Percentiles rank a stretch among this genome's conserved stretches.
phyloP scores from a whole-genome alignment of 2,113 vertebrate genomes.

The Perccottus glenii region DNA sequence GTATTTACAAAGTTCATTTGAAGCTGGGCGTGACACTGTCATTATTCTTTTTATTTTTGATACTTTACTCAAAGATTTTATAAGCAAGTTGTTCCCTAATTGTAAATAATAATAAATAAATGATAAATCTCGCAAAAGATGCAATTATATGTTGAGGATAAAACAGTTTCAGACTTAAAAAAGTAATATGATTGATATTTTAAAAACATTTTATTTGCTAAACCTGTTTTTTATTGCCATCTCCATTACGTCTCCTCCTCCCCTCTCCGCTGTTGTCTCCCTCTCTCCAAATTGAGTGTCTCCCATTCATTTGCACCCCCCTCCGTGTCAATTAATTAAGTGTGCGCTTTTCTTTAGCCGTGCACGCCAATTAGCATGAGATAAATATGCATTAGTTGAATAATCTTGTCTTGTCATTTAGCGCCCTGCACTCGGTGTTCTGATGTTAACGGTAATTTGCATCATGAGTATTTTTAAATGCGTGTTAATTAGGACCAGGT shows the following conservation, averaged over 20 bases:
- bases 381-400: slow-evolving; percentile 83
- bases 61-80: too few species aligned
- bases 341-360: slow-evolving; percentile 77
- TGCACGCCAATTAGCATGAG: slow-evolving; percentile 81
- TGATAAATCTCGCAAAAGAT: too few species aligned
- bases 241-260: background rate
- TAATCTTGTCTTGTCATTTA: slow-evolving; percentile 73
- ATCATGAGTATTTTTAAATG: slow-evolving; percentile 77
- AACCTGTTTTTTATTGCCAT: slow-evolving; percentile 19
- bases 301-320: slow-evolving; percentile 69
- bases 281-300: slow-evolving; percentile 73
- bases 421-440: slow-evolving; percentile 43
- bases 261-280: slow-evolving; percentile 39
- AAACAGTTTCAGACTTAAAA: background rate
- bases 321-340: slow-evolving; percentile 83
- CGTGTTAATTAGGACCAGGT: slow-evolving; percentile 76
- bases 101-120: too few species aligned
- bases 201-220: background rate
- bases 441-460: slow-evolving; percentile 75
- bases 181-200: background rate
- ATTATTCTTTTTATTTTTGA: too few species aligned
- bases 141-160: background rate
- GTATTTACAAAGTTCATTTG: too few species aligned
- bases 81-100: too few species aligned
- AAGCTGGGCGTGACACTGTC: too few species aligned